Evolutionary conservation across 2,113 vertebrate species (phyloP).

Genomic region (Dendrocopos noguchii): DNA sequence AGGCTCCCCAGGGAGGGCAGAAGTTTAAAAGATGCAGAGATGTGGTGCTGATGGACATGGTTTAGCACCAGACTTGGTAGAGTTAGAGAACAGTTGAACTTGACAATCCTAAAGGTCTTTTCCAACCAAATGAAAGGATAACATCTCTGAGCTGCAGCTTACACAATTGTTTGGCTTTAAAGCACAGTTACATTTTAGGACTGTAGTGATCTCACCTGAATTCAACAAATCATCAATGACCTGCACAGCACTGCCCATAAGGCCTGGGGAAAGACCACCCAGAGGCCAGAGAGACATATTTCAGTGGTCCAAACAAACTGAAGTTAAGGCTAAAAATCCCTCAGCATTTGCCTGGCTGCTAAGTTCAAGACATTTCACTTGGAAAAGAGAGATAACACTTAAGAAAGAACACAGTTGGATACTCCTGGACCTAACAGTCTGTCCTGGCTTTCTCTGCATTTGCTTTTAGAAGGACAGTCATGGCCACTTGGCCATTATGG

Average conservation of each 20-base stretch:
- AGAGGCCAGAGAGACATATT: not conserved
- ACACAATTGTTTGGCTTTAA: not conserved
- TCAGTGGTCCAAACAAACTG: not conserved
- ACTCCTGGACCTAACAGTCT: not conserved
- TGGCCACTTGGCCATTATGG: slow-evolving; percentile 7
- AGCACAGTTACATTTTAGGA: not conserved
- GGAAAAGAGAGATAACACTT: not conserved
- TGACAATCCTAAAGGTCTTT: no score
- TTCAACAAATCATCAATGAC: not conserved
- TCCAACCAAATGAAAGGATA: not conserved
- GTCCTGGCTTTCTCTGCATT: not conserved
- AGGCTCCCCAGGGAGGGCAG: no score
- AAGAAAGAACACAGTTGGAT: not conserved
- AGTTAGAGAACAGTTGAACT: no score
- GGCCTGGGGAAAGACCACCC: not conserved
- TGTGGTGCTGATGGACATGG: no score
- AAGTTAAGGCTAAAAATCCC: not conserved
- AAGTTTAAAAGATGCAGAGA: no score
- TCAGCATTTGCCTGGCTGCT: not conserved
- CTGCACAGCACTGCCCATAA: not conserved
- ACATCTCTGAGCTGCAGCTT: not conserved
- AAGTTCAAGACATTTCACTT: not conserved
- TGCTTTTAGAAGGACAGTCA: slow-evolving; percentile 22
- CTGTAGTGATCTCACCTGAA: not conserved
- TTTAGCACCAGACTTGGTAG: no score